Base-by-base conservation (phyloP, 2,797 vertebrate species). In the Parauchenoglanis punctatus region DNA sequence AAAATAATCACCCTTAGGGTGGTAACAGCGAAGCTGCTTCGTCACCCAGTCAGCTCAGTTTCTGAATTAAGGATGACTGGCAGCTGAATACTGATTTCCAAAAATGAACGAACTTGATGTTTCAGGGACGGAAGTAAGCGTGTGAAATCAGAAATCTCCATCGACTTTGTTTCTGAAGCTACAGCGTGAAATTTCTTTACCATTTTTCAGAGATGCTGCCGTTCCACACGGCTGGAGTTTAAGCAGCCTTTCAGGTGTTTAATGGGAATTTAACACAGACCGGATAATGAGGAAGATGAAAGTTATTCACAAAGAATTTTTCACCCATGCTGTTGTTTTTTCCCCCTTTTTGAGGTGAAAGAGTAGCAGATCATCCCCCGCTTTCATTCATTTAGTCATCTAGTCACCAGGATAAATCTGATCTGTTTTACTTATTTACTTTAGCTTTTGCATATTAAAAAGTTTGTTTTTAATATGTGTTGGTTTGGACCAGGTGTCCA, bases 221-320 rank as follows among this genome's bases (percentile, higher is more conserved):
- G 77, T 56, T 46, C 11, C 77, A 12, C 54, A 61, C 65, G n/a
- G 35, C 12, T 46, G 67, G 70, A 81, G 80, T 59, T 61, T 59
- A 72, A 81, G 77, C 11, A 61, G 77, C 35, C 52, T 72, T 81
- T 81, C 77, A 81, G 65, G 0, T 40, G 20, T 81, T n/a, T 86
- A 81, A 86, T 72, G 67, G 67, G 54, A 86, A 86, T 73, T 86
- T 72, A 61, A 56, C 77, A 25, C 65, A 13, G 40, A 77, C 6
- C 18, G 10, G 85, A 86, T 86, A 81, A 86, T 49, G n/a, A 52
- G 18, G 35, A 25, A 20, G n/a, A 52, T 56, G 76, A 81, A 81
- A 31, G 54, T 56, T 68, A 81, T 86, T 86, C 4, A 28, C 31
- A 46, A 72, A 73, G n/a, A 81, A 86, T 76, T 77, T 31, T 68